phyloP scores from a whole-genome alignment of 2,888 invertebrate species.

The Oscheius sp. region DNA sequence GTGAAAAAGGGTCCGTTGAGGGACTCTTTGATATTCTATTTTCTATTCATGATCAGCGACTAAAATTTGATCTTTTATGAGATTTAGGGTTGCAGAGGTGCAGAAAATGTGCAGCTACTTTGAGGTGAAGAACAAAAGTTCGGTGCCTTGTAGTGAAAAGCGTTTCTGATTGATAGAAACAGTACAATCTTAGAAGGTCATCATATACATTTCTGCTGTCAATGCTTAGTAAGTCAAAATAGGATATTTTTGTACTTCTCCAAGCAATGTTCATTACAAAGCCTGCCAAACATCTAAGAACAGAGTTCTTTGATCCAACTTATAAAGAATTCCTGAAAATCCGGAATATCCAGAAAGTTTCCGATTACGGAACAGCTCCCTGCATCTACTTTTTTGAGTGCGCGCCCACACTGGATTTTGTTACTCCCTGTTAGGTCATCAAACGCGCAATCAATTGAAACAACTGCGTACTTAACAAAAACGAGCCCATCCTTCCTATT shows the following conservation, averaged over 20 bases:
- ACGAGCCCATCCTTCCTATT: neutral
- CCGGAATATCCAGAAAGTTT: neutral
- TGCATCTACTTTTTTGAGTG: neutral
- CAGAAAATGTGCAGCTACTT: no score
- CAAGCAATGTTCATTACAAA: no score
- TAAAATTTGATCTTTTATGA: neutral
- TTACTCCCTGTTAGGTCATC: neutral
- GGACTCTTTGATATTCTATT: slow-evolving; percentile 12
- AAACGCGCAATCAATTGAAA: neutral
- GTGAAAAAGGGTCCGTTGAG: neutral
- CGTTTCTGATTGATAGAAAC: no score
- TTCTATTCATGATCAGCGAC: neutral
- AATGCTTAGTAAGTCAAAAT: no score
- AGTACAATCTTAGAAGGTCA: no score
- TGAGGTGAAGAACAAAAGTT: no score
- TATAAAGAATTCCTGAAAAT: no score
- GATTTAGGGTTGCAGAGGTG: neutral
- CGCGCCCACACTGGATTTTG: neutral
- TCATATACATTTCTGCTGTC: no score
- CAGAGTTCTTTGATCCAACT: no score
- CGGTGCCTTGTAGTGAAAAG: no score
- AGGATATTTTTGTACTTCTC: no score
- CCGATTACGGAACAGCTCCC: slow-evolving; percentile 18
- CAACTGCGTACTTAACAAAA: neutral
- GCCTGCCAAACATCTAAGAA: no score